phyloP scores from a whole-genome alignment of 2,888 invertebrate genomes.

The Oasisia sp. region DNA sequence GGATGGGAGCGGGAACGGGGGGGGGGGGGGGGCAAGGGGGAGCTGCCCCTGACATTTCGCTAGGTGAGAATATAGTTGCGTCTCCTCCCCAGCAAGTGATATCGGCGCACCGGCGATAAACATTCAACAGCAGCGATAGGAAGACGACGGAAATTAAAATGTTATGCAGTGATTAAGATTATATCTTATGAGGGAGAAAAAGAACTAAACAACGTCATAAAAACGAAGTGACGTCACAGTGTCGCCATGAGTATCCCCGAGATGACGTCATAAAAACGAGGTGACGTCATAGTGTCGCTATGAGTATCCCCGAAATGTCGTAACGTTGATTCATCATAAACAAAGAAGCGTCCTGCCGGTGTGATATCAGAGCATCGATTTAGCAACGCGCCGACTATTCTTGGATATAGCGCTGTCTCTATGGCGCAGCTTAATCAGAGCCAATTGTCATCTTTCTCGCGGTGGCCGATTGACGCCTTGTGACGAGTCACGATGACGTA shows the following conservation, averaged over 20 bases:
- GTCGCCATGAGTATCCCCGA: too few species aligned
- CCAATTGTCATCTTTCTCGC: background rate
- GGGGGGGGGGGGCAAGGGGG: too few species aligned
- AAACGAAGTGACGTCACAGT: background rate
- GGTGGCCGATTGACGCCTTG: background rate
- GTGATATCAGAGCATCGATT: background rate
- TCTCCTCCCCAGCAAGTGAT: too few species aligned
- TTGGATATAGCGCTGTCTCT: background rate
- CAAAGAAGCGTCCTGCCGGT: background rate
- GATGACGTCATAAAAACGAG: background rate
- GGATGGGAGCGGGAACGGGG: too few species aligned
- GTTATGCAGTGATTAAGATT: too few species aligned
- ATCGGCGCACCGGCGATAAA: too few species aligned
- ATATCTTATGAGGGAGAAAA: background rate
- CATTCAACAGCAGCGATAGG: too few species aligned
- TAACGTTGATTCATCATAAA: background rate
- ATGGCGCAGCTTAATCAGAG: background rate
- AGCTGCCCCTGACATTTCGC: too few species aligned
- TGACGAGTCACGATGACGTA: background rate
- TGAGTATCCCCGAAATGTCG: background rate
- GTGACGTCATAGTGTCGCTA: background rate
- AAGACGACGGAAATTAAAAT: too few species aligned
- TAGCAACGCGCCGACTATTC: background rate
- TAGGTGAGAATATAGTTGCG: too few species aligned
- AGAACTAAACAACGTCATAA: background rate